Evolutionary conservation across 2,797 vertebrate genomes (phyloP).

Genomic region (Eptatretus atami): DNA sequence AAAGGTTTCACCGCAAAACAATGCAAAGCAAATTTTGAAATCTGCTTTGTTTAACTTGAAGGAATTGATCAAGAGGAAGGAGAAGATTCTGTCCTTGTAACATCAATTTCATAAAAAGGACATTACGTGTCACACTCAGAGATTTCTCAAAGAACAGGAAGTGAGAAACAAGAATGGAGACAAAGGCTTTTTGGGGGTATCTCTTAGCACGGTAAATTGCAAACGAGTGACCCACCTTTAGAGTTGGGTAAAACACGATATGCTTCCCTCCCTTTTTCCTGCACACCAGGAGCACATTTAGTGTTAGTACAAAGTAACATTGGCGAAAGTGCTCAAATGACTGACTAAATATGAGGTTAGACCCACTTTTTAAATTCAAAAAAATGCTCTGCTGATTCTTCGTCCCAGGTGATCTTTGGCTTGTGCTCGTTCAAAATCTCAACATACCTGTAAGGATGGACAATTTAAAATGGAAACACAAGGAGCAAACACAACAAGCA

Average conservation of each 20-base stretch:
- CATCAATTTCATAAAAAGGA: no score
- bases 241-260: slow-evolving; percentile 50
- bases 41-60: no score
- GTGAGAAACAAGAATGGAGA: no score
- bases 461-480: not conserved
- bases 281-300: slow-evolving; percentile 4
- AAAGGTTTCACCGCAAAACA: no score
- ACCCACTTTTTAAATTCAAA: slow-evolving; percentile 61
- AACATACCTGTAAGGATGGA: slow-evolving; percentile 30
- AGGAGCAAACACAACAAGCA: not conserved
- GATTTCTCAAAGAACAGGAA: no score
- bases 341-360: not conserved
- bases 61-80: no score
- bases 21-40: no score
- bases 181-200: no score
- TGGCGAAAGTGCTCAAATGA: no score
- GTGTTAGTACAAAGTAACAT: not conserved
- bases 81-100: no score
- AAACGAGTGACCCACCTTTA: slow-evolving; percentile 27
- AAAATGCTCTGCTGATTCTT: slow-evolving; percentile 46
- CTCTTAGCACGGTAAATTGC: no score
- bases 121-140: no score
- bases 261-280: slow-evolving; percentile 46
- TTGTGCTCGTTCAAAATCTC: slow-evolving; percentile 49
- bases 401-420: slow-evolving; percentile 53